These are phyloP conservation scores for Lamprologus speciosus DNA, from an alignment of 2,113 vertebrate genomes.

Conservation along the genomic window DNA sequence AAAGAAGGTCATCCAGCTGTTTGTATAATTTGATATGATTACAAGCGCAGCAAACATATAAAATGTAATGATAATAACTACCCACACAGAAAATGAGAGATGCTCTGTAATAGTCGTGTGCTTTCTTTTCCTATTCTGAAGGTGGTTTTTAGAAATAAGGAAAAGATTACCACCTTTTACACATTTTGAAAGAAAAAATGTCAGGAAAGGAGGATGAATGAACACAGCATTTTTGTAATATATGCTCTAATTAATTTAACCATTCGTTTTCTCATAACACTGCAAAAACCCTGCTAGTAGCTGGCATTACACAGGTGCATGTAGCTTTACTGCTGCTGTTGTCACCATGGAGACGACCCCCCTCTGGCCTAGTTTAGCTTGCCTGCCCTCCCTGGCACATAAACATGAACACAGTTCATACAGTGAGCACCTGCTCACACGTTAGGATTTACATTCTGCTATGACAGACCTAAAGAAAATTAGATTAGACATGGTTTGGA, in stretches of 20 bases:
- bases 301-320: constrained; percentile 15
- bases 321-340: constrained; percentile 35
- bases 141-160: neutral
- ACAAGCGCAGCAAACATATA: neutral
- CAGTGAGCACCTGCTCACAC: neutral
- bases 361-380: constrained; percentile 56
- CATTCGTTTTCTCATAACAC: neutral
- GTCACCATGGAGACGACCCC: constrained; percentile 62
- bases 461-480: neutral
- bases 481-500: neutral
- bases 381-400: constrained; percentile 9
- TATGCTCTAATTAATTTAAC: neutral
- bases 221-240: neutral
- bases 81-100: neutral
- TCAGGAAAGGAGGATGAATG: neutral
- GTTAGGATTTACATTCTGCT: neutral
- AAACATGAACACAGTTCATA: constrained; percentile 1
- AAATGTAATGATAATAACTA: neutral
- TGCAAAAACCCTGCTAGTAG: neutral
- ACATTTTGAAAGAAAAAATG: neutral
- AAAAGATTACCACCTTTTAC: neutral
- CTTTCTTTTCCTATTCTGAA: neutral
- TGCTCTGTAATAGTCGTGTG: neutral
- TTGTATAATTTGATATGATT: neutral
- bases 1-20: neutral